These are phyloP conservation scores for Trogon surrucura DNA, from an alignment of 2,113 vertebrate species.

Conservation along the genomic window DNA sequence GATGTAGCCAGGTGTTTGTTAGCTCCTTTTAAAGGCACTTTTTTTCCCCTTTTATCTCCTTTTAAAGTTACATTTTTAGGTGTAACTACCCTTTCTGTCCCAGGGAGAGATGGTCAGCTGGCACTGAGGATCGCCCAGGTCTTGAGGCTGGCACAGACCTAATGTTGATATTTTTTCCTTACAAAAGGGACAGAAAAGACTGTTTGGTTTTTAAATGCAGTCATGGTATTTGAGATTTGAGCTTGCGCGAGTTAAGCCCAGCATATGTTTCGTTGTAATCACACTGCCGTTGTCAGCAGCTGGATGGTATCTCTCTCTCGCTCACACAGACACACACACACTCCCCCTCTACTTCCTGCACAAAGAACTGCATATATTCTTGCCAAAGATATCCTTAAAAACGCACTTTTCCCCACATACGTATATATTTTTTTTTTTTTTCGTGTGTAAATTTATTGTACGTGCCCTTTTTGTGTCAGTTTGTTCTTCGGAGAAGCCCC, in stretches of 20 bases:
- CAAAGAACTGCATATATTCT: constrained; percentile 75
- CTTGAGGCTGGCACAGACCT: background rate
- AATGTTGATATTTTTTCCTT: constrained; percentile 38
- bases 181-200: constrained; percentile 19
- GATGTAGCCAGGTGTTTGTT: constrained; percentile 14
- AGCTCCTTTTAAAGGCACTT: constrained; percentile 58
- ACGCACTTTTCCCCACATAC: constrained; percentile 76
- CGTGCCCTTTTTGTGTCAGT: background rate
- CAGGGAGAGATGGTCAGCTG: background rate
- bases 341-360: constrained; percentile 45
- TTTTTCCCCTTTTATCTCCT: background rate
- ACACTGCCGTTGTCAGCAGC: constrained; percentile 61
- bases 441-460: constrained; percentile 59
- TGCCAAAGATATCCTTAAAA: constrained; percentile 81
- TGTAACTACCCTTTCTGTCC: constrained; percentile 21
- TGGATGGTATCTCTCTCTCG: constrained; percentile 50
- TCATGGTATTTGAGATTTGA: constrained; percentile 39
- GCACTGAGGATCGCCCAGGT: background rate
- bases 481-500: constrained; percentile 20
- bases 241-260: constrained; percentile 32
- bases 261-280: constrained; percentile 60
- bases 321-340: constrained; percentile 7
- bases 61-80: background rate
- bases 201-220: constrained; percentile 29
- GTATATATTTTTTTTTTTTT: constrained; percentile 1